phyloP scores from a whole-genome alignment of 2,888 invertebrate genomes.

The Stenodera caucasica region DNA sequence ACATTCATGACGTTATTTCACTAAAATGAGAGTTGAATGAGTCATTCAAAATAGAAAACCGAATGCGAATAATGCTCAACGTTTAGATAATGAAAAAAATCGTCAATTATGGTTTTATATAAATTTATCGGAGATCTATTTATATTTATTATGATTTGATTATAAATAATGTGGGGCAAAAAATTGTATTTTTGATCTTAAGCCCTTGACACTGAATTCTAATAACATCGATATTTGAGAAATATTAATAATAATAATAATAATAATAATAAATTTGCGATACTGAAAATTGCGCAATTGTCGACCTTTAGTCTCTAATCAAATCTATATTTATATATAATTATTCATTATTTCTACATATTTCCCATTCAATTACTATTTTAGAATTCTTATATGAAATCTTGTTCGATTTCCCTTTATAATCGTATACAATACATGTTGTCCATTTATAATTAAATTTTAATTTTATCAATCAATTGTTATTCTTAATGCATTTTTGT shows the following conservation, averaged over 20 bases:
- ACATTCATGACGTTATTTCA: background rate
- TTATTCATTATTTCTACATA: constrained; percentile 7
- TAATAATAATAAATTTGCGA: background rate
- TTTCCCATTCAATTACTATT: background rate
- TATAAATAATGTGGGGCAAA: no score
- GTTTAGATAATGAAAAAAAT: no score
- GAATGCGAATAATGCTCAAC: no score
- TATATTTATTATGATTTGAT: no score
- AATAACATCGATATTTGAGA: background rate
- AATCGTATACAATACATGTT: background rate
- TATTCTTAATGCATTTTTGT: background rate
- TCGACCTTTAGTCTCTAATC: background rate
- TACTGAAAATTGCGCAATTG: background rate
- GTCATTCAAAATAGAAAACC: no score
- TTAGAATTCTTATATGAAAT: constrained; percentile 1
- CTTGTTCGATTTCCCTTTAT: constrained; percentile 6
- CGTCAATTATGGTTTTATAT: no score
- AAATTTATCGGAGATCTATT: no score
- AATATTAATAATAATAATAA: background rate
- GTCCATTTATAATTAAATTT: constrained; percentile 1
- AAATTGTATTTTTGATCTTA: background rate
- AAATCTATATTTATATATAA: background rate
- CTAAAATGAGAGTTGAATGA: no score
- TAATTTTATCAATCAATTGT: background rate
- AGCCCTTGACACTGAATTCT: constrained; percentile 3